Conservation (phyloP, 1,140 invertebrate genomes). For the Cheumatopsyche charites region DNA sequence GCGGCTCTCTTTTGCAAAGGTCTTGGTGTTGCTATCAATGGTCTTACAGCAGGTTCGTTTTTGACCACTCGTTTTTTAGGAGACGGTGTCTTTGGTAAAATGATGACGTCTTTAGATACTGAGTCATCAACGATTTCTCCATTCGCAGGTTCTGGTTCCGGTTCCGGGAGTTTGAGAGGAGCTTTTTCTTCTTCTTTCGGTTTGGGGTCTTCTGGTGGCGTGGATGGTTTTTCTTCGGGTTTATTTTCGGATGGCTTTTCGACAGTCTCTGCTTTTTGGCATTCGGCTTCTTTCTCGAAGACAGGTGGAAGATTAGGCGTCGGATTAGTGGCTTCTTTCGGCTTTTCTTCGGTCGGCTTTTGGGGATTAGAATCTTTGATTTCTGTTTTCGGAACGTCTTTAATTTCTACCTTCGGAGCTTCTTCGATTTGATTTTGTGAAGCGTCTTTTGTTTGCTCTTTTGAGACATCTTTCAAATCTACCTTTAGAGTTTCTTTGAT, state of each 20-base stretch:
- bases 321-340: not conserved
- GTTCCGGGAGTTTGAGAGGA: not conserved
- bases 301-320: not conserved
- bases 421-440: not conserved
- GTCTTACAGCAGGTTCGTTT: constrained; percentile 60
- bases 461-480: no score
- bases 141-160: not conserved
- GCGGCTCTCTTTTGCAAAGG: constrained; percentile 62
- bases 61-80: constrained; percentile 54
- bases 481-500: not conserved
- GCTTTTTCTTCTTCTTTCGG: not conserved
- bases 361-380: not conserved
- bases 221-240: constrained; percentile 1
- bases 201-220: not conserved
- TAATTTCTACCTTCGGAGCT: not conserved
- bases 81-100: constrained; percentile 44
- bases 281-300: not conserved
- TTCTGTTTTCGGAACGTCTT: not conserved
- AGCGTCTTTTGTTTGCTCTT: no score
- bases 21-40: constrained; percentile 64
- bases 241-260: not conserved
- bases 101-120: not conserved
- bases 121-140: not conserved
- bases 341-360: no score
- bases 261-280: not conserved